Evolutionary conservation across 2,888 invertebrate species (phyloP), one percentile per base, ranked within the genome.

Genomic region (Slavum lentiscoides): DNA sequence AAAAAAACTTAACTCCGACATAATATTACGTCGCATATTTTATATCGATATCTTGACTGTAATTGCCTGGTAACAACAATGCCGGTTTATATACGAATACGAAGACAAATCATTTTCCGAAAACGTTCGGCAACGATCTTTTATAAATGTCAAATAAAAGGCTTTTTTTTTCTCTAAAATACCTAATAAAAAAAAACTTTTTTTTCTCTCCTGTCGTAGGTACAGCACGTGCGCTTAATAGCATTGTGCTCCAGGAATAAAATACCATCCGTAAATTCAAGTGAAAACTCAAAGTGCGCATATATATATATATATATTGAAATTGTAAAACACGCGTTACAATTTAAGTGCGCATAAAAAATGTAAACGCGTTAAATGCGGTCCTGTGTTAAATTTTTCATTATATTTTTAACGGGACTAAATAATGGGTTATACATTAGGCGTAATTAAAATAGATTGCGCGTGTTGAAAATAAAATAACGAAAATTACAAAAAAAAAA

Each of bases 401-500:
- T 55, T 64, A 37, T 64, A 64, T 37, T 55, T 64, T 55, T 30
- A 74, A 64, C 15, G 30, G 17, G 37, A 53, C 30, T 55, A 74
- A 74, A n/a, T 62, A 2, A 37, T 55, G 61, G 30, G 9, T 23
- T n/a, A 49, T 68, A 49, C 30, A 30, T 61, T 21, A 68, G 21
- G 7, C 30, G 19, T 55, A 74, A 74, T 74, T 61, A 73, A 61
- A 61, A 73, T 39, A 15, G 21, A 59, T 53, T 53, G 30, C 19
- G 53, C n/a, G 30, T 49, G 17, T 72, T 58, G 17, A 21, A 59
- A 72, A 59, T 19, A 61, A 59, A 72, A 39, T 23, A 6, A 61
- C 21, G 21, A 30, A 30, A 2, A 30, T 30, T 30, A 30, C 4
- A 30, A 30, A n/a, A n/a, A n/a, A n/a, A 59, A 72, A 70, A 69